phyloP scores from a whole-genome alignment of 2,113 vertebrate species.

The Centropus bengalensis region DNA sequence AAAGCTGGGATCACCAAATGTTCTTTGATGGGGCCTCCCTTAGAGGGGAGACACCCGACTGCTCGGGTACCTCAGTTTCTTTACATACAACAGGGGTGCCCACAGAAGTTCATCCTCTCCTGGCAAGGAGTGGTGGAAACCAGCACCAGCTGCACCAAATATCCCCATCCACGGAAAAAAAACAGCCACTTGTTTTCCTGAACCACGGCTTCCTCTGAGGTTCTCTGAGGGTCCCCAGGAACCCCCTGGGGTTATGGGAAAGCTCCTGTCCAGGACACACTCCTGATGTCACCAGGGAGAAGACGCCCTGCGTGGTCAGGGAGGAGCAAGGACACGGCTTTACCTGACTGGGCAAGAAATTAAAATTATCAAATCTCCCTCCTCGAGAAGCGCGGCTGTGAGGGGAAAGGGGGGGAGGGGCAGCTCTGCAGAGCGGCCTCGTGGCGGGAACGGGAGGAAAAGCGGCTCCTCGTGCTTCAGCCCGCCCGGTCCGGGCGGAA shows the following conservation, averaged over 20 bases:
- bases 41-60: background rate
- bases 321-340: conserved; percentile 24
- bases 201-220: background rate
- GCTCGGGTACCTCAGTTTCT: background rate
- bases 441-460: background rate
- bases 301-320: background rate
- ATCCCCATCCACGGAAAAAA: conserved; percentile 1
- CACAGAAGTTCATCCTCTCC: background rate
- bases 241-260: background rate
- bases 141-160: background rate
- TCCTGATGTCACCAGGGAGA: background rate
- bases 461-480: background rate
- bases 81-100: background rate
- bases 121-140: background rate
- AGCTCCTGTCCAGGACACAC: background rate
- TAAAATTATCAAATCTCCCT: background rate
- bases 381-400: background rate
- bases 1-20: background rate
- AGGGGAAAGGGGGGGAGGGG: conserved; percentile 14
- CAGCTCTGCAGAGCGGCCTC: background rate
- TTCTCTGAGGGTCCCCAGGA: too few relatives aligned
- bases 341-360: background rate
- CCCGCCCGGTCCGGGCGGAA: background rate
- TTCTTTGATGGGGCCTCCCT: background rate
- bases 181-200: background rate